A percentile compares a stretch with the other conserved stretches of the same genome.
These are phyloP conservation scores for Mesorhabditis spiculigera DNA, from an alignment of 2,888 invertebrate genomes.

Conservation along the genomic window DNA sequence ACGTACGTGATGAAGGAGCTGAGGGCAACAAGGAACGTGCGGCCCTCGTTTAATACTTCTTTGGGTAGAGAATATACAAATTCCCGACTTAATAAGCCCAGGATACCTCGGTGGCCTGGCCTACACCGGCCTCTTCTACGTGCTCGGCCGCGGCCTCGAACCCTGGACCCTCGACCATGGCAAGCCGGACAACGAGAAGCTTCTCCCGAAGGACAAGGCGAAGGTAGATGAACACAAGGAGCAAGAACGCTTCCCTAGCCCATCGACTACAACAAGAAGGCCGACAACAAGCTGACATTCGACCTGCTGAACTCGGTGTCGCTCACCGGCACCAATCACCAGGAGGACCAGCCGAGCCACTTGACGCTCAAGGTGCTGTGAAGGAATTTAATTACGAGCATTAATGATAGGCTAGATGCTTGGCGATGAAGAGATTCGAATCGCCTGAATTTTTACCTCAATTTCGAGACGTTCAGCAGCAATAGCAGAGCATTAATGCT, in stretches of 20 bases:
- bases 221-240: slow-evolving; percentile 69
- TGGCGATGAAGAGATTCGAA: too few species aligned
- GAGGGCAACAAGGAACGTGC: slow-evolving; percentile 80
- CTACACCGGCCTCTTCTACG: slow-evolving; percentile 80
- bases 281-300: slow-evolving; percentile 87
- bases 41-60: slow-evolving; percentile 86
- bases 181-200: slow-evolving; percentile 73
- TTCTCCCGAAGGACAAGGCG: slow-evolving; percentile 79
- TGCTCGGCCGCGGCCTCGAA: slow-evolving; percentile 76
- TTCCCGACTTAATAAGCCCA: background rate
- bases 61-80: slow-evolving; percentile 63
- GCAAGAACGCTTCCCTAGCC: too few species aligned
- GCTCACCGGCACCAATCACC: slow-evolving; percentile 92
- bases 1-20: slow-evolving; percentile 75
- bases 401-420: too few species aligned
- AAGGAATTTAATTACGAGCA: too few species aligned
- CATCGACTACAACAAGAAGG: slow-evolving; percentile 82
- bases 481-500: too few species aligned
- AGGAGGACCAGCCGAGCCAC: slow-evolving; percentile 93
- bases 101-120: slow-evolving; percentile 75
- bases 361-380: slow-evolving; percentile 75
- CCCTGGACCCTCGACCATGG: slow-evolving; percentile 91
- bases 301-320: slow-evolving; percentile 91
- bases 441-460: too few species aligned
- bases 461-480: too few species aligned